Conservation (phyloP, 2,113 vertebrate species). For the Oxyura jamaicensis region DNA sequence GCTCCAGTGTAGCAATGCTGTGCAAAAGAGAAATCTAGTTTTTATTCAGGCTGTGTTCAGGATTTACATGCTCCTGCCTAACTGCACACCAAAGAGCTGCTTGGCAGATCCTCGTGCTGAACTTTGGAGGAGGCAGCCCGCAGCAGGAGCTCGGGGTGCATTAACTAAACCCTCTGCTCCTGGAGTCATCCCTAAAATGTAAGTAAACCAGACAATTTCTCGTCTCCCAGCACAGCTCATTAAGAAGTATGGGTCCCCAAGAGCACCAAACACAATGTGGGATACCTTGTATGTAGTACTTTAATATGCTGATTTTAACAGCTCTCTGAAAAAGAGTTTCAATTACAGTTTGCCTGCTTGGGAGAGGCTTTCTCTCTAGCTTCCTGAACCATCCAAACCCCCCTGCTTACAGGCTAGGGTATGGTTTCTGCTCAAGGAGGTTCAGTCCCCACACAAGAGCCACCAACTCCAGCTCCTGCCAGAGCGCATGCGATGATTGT, state of each 20-base stretch:
- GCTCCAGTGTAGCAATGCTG: rapidly evolving
- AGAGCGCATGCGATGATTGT: neutral
- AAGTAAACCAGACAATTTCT: neutral
- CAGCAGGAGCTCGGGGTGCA: neutral
- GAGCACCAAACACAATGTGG: neutral
- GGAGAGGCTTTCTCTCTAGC: neutral
- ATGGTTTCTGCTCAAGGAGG: slow-evolving; percentile 1
- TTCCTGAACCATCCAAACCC: neutral
- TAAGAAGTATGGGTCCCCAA: neutral
- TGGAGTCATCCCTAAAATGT: neutral
- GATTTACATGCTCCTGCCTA: neutral
- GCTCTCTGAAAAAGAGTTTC: neutral
- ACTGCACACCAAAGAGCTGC: neutral
- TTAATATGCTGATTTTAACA: neutral
- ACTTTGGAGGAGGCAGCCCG: neutral
- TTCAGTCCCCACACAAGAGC: neutral
- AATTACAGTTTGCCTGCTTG: neutral
- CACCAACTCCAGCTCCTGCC: neutral
- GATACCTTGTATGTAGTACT: neutral
- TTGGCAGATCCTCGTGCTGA: neutral
- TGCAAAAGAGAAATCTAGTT: neutral
- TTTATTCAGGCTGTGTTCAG: neutral
- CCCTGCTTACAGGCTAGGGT: neutral
- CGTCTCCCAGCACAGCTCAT: neutral
- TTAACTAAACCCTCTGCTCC: neutral